Evolutionary conservation across 1,140 invertebrate species (phyloP).

Genomic region (Theocolax elegans): DNA sequence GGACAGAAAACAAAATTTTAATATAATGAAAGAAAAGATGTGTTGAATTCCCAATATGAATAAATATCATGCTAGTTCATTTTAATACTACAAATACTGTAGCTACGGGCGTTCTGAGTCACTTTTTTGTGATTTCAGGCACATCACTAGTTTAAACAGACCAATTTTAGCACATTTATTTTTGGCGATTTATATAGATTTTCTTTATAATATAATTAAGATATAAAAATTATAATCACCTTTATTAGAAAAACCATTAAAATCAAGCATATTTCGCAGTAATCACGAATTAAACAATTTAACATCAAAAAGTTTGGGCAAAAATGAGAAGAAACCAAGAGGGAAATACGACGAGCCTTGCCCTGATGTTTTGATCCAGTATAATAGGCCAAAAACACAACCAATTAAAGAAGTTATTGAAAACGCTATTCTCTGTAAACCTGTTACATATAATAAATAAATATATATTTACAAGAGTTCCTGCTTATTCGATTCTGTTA

Average conservation of each 20-base stretch:
- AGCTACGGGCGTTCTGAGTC: conserved; percentile 3
- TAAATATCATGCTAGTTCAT: not conserved
- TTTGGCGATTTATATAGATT: not conserved
- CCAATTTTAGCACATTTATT: conserved; percentile 9
- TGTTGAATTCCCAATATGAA: not conserved
- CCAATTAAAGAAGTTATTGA: not conserved
- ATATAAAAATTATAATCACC: not conserved
- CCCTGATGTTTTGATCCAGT: not conserved
- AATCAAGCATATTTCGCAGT: not conserved
- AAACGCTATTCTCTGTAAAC: not conserved
- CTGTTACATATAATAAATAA: not conserved
- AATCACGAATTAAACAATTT: not conserved
- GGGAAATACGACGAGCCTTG: not conserved
- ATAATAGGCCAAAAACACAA: not conserved
- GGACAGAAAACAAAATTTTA: no score
- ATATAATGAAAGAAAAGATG: no score
- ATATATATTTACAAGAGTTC: not conserved
- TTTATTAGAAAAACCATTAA: no score
- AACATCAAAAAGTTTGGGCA: no score
- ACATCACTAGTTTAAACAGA: not conserved
- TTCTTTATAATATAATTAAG: not conserved
- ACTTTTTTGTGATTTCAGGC: not conserved
- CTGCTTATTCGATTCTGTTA: not conserved
- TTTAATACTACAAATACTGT: not conserved
- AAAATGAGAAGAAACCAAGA: no score